Evolutionary conservation across 2,888 invertebrate genomes (phyloP).

Genomic region (Xanthia icteritia): DNA sequence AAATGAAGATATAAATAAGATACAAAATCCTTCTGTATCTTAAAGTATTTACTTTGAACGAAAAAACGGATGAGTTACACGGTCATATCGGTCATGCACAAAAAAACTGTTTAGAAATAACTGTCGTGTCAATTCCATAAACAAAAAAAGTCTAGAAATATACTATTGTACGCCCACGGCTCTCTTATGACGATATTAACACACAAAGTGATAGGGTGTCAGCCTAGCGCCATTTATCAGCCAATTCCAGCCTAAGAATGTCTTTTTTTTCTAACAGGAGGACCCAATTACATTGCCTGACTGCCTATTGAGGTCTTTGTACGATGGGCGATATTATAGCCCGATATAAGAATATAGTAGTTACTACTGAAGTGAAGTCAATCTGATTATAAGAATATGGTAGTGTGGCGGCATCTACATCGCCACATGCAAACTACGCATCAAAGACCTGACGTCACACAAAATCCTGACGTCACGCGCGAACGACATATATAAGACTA

Average conservation of each 20-base stretch:
- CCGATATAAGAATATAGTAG: background rate
- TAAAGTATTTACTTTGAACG: background rate
- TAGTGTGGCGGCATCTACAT: background rate
- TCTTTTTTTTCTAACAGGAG: slow-evolving; percentile 44
- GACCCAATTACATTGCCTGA: slow-evolving; percentile 37
- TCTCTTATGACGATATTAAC: slow-evolving; percentile 54
- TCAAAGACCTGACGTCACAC: too few species aligned
- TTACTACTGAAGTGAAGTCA: too few species aligned
- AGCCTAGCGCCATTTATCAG: slow-evolving; percentile 51
- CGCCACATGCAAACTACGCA: too few species aligned
- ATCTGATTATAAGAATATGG: background rate
- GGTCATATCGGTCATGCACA: background rate
- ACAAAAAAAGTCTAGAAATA: slow-evolving; percentile 1
- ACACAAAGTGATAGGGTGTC: slow-evolving; percentile 57
- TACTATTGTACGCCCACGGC: slow-evolving; percentile 43
- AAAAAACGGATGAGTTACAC: background rate
- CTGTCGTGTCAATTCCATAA: background rate
- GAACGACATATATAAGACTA: too few species aligned
- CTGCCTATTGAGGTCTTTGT: slow-evolving; percentile 24
- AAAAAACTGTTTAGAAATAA: background rate
- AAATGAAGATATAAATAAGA: too few species aligned
- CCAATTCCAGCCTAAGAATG: slow-evolving; percentile 24
- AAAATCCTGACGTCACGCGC: too few species aligned
- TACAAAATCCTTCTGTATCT: too few species aligned
- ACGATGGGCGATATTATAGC: background rate